Conservation (phyloP, 2,113 vertebrate genomes). For the Aegotheles bennettii region DNA sequence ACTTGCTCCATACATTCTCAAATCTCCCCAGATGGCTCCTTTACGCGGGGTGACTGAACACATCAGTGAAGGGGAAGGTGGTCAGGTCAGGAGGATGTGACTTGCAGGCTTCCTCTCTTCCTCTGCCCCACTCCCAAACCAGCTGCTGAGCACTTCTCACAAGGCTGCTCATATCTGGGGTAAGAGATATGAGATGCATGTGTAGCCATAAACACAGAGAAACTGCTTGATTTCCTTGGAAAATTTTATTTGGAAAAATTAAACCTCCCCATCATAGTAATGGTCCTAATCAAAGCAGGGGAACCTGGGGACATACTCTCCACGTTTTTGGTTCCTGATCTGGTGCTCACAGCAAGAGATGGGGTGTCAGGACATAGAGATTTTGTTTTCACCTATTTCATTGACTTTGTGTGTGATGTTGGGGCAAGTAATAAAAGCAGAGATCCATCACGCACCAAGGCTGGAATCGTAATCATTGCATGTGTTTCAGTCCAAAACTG, state of each 20-base stretch:
- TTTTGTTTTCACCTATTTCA: background rate
- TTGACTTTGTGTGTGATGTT: background rate
- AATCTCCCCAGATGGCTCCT: background rate
- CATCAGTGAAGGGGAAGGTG: background rate
- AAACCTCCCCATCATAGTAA: background rate
- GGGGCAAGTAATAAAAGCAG: background rate
- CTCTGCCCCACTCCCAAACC: background rate
- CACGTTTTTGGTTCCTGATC: background rate
- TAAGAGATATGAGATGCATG: background rate
- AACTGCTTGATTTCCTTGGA: background rate
- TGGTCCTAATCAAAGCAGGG: background rate
- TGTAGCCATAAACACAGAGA: background rate
- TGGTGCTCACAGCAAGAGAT: background rate
- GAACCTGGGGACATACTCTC: background rate
- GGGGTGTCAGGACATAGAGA: background rate
- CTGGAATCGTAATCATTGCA: background rate
- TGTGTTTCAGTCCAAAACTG: background rate
- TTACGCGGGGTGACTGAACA: background rate
- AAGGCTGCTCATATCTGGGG: background rate
- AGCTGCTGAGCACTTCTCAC: background rate
- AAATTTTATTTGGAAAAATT: too few species aligned
- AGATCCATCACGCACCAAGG: background rate
- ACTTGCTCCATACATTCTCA: background rate
- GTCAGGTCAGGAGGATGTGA: background rate
- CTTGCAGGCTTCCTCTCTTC: background rate